These are phyloP conservation scores for Vulpes ferrilata DNA, from an alignment of 2,113 vertebrate species.

Conservation along the genomic window DNA sequence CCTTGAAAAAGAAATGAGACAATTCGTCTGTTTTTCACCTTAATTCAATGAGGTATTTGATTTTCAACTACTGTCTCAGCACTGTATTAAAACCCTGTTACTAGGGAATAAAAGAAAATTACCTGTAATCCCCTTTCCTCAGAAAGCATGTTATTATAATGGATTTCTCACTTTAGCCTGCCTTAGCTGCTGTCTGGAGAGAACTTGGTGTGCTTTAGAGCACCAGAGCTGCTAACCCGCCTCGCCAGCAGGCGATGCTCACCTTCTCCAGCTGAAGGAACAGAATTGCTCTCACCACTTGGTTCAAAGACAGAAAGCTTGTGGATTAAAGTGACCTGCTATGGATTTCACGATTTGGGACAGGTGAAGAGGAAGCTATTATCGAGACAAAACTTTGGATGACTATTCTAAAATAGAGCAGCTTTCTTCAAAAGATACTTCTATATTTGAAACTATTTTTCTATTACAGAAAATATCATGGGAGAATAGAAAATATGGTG, in stretches of 20 bases:
- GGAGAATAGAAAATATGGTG: background rate
- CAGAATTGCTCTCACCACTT: background rate
- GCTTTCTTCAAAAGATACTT: background rate
- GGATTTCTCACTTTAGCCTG: constrained; percentile 77
- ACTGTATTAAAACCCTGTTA: constrained; percentile 83
- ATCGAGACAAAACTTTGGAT: background rate
- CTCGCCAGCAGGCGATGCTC: background rate
- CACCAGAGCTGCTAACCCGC: background rate
- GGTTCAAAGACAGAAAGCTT: constrained; percentile 24
- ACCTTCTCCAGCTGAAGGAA: background rate
- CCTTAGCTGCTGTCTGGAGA: constrained; percentile 73
- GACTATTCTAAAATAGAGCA: background rate
- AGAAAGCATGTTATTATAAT: constrained; percentile 83
- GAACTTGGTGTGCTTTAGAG: constrained; percentile 25
- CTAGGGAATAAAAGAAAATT: constrained; percentile 78
- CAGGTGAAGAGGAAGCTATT: constrained; percentile 17
- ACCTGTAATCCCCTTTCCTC: constrained; percentile 82
- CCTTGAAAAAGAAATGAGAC: constrained; percentile 68
- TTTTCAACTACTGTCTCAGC: constrained; percentile 81
- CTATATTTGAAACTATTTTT: background rate
- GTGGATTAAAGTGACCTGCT: background rate
- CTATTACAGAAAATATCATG: background rate
- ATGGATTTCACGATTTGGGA: background rate
- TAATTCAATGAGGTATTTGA: constrained; percentile 84
- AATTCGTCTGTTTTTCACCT: constrained; percentile 75